phyloP scores from a whole-genome alignment of 2,113 vertebrate genomes.

The Gymnorhina tibicen region DNA sequence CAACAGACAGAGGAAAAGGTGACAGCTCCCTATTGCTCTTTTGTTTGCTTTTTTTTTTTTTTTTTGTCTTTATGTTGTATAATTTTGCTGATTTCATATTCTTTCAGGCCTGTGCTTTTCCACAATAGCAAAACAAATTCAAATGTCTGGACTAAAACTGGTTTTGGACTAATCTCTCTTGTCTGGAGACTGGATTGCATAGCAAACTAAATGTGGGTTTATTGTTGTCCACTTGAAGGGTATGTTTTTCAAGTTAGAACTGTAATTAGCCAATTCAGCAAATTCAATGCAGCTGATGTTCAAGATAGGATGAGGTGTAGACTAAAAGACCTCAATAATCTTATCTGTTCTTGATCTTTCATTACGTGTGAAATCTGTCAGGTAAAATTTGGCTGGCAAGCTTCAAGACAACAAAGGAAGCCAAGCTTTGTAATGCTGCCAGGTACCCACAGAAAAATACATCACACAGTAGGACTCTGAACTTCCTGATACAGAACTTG shows the following conservation, averaged over 20 bases:
- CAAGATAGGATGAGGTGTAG: not conserved
- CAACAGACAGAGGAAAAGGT: not conserved
- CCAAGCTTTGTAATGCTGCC: not conserved
- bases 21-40: not conserved
- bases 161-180: not conserved
- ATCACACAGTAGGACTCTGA: not conserved
- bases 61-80: not conserved
- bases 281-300: not conserved
- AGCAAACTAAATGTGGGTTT: not conserved
- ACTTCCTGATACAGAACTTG: not conserved
- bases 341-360: not conserved
- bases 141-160: not conserved
- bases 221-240: not conserved
- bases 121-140: not conserved
- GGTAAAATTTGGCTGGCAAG: not conserved
- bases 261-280: not conserved
- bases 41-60: not conserved
- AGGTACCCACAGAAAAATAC: not conserved
- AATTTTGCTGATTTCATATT: not conserved
- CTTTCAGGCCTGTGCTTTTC: not conserved
- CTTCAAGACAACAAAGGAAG: not conserved
- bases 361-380: not conserved
- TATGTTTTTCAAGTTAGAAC: not conserved
- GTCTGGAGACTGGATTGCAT: not conserved
- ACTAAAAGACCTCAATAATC: not conserved